Conservation (phyloP, 2,113 vertebrate genomes). For the Corydoras maculifer region DNA sequence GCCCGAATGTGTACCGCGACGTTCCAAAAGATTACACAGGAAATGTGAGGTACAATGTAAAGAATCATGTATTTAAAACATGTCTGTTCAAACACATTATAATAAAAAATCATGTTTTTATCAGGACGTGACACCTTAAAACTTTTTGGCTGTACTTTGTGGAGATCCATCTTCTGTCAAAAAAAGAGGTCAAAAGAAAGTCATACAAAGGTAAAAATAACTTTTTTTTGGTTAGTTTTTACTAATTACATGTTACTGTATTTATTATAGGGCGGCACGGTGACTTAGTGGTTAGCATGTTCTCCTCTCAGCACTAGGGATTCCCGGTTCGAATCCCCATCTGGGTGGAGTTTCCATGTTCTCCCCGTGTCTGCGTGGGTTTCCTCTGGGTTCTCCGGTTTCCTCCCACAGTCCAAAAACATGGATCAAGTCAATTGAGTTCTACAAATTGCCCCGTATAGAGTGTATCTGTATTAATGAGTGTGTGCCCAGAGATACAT, state of each 20-base stretch:
- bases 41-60: slow-evolving; percentile 10
- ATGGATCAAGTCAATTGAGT: too few species aligned
- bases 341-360: too few species aligned
- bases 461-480: too few species aligned
- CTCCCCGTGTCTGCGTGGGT: too few species aligned
- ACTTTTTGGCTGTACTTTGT: slow-evolving; percentile 26
- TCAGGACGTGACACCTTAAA: slow-evolving; percentile 21
- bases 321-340: too few species aligned
- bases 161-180: slow-evolving; percentile 18
- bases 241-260: neutral
- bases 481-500: too few species aligned
- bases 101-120: neutral
- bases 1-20: slow-evolving; percentile 23
- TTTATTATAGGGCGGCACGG: too few species aligned
- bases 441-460: too few species aligned
- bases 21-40: slow-evolving; percentile 36
- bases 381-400: too few species aligned
- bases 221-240: neutral
- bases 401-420: too few species aligned
- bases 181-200: slow-evolving; percentile 12
- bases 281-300: neutral
- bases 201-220: slow-evolving; percentile 13
- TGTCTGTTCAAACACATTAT: neutral
- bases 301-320: too few species aligned
- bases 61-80: neutral